Conservation (phyloP, 1,140 invertebrate genomes). For the Vanessa atalanta region DNA sequence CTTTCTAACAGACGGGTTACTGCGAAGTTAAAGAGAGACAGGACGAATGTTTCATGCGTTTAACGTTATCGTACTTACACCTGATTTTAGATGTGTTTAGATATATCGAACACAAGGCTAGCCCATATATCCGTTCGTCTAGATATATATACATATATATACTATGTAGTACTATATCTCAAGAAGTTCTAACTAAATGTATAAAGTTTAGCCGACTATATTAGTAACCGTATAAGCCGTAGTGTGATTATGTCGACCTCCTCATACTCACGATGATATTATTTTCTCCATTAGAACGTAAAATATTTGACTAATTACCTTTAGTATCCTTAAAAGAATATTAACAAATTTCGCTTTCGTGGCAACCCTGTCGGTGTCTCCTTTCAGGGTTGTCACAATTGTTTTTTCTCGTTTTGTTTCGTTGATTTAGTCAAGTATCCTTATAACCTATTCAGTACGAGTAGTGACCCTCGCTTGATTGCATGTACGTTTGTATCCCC, state of each 20-base stretch:
- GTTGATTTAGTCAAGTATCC: not conserved
- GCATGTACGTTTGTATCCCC: constrained; percentile 40
- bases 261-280: not conserved
- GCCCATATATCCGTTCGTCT: too few species aligned
- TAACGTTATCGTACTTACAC: too few species aligned
- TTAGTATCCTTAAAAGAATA: too few species aligned
- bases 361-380: too few species aligned
- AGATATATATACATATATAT: too few species aligned
- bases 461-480: constrained; percentile 6
- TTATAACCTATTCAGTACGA: not conserved
- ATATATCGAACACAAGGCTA: too few species aligned
- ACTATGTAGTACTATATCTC: too few species aligned
- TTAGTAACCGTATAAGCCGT: not conserved
- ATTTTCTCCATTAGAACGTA: not conserved
- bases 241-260: not conserved
- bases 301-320: not conserved
- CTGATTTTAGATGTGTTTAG: too few species aligned
- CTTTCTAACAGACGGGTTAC: too few species aligned
- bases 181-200: not conserved
- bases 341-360: not conserved
- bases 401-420: not conserved
- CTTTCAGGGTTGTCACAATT: too few species aligned
- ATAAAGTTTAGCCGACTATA: not conserved
- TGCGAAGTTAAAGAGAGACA: too few species aligned
- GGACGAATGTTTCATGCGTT: too few species aligned